Evolutionary conservation across 2,888 invertebrate species (phyloP).

Genomic region (Tetragnatha montana): DNA sequence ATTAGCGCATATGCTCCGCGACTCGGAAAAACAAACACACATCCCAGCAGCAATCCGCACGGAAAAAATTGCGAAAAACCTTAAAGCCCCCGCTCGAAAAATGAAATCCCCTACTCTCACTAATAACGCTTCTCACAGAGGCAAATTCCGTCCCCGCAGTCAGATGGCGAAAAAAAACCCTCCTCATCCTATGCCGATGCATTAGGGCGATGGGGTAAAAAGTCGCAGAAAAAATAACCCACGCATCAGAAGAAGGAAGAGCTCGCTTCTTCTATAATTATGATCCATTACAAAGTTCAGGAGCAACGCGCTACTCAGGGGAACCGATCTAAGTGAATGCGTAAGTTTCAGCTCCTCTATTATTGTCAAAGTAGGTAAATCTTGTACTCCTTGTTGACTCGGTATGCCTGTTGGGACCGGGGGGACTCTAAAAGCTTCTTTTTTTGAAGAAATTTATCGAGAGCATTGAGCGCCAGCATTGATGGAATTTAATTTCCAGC

Average conservation of each 20-base stretch:
- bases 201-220: not conserved
- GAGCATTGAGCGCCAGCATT: constrained; percentile 65
- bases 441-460: constrained; percentile 70
- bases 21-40: too few species aligned
- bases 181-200: constrained; percentile 4
- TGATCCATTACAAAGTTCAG: constrained; percentile 66
- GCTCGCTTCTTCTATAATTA: constrained; percentile 55
- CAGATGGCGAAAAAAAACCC: not conserved
- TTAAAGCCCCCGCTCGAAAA: too few species aligned
- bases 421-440: constrained; percentile 61
- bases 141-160: not conserved
- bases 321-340: constrained; percentile 62
- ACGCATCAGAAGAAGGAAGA: constrained; percentile 14
- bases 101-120: not conserved
- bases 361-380: constrained; percentile 65
- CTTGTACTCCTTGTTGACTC: constrained; percentile 54
- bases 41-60: too few species aligned
- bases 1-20: too few species aligned
- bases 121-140: not conserved
- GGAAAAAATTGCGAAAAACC: too few species aligned
- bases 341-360: constrained; percentile 61
- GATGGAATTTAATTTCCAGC: constrained; percentile 69
- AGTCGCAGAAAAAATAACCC: not conserved
- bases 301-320: constrained; percentile 26
- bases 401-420: constrained; percentile 20